Evolutionary conservation across 30 jellyfish, hydroid and myxozoan species (phyloP), one percentile per base, ranked within the genome.

Genomic region (Chironex yamaguchii): DNA sequence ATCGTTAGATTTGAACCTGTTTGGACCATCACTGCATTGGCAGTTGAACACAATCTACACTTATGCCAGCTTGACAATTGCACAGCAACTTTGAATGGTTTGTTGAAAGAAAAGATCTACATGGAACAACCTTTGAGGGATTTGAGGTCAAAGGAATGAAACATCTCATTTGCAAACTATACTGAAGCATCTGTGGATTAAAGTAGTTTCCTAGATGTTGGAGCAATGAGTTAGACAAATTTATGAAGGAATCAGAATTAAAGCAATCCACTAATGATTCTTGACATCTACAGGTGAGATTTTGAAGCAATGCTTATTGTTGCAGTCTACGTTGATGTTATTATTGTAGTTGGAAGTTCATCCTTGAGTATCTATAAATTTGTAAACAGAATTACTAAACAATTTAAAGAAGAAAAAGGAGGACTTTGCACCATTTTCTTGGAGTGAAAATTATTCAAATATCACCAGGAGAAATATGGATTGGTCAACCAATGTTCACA

Each of bases 71-170:
- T 79, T 12, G 90, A 79, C 79, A 21, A 58, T 2, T 30, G 28
- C 20, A 79, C 90, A 2, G 89, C 90, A n/a, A 58, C 65, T n/a
- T 49, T 79, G 29, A 79, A 79, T 34, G 90, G 90, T 2, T 32
- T 26, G 21, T 36, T 79, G 13, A 22, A 79, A 22, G 89, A 79
- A 33, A 36, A 26, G 17, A 29, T 79, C 9, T 65, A 79, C 30
- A 79, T 79, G 90, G 35, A 79, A 36, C 90, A 79, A 35, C 90
- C 89, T n/a, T n/a, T 2, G 77, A 63, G 35, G 90, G 89, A 22
- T 64, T 63, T 34, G 82, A 4, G 21, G 21, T 64, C 80, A 30
- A 64, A 20, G 90, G 76, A 23, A 27, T 62, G 23, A 77, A 79
- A 64, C 89, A 79, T 28, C 4, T 79, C 28, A 76, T 67, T 27